Base-by-base conservation (phyloP, 2,888 invertebrate species). In the Cheilosia vulpina region DNA sequence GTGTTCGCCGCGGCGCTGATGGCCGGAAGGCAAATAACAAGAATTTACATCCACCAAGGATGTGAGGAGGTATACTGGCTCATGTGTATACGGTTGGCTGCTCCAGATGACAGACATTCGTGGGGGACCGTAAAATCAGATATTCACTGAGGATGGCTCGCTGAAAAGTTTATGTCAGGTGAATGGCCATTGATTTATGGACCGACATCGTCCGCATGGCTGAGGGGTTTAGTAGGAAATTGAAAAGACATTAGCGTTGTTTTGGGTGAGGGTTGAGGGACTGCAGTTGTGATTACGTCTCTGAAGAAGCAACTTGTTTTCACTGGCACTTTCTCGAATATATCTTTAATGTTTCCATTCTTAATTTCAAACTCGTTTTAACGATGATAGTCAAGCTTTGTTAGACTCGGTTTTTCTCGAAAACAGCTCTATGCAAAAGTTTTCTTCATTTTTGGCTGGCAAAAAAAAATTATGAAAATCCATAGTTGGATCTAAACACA, bases 11-110 rank as follows among this genome's bases (percentile, higher is more conserved):
- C 7, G 38, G 27, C 4, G 38, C 19, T 43, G 15, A 17, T 15
- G 15, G 0, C 45, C 58, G 58, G 58, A 58, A 71, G 17, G 17
- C 50, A 47, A 47, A 58, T 38, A 71, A 58, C 53, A 58, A 71
- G 47, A 45, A 58, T 47, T 45, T 69, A 47, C 69, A 31, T 27
- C 34, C 52, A 21, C 34, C 4, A 21, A 27, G 69, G 69, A 69
- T 57, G 34, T 58, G 47, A 13, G 19, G 31, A 45, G 15, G 31
- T 21, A 50, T 24, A 38, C 50, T 71, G 50, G 41, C 71, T 71
- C 71, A 58, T 50, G 58, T 58, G 58, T 31, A 38, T 19, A 52
- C 38, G 52, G 60, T 24, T 72, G 62, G 62, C 72, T 72, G 72
- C 60, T 62, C 24, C 24, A 21, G 62, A 53, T 72, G 72, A 62